Conservation (phyloP, 2,797 vertebrate species). For the Danio choprae region DNA sequence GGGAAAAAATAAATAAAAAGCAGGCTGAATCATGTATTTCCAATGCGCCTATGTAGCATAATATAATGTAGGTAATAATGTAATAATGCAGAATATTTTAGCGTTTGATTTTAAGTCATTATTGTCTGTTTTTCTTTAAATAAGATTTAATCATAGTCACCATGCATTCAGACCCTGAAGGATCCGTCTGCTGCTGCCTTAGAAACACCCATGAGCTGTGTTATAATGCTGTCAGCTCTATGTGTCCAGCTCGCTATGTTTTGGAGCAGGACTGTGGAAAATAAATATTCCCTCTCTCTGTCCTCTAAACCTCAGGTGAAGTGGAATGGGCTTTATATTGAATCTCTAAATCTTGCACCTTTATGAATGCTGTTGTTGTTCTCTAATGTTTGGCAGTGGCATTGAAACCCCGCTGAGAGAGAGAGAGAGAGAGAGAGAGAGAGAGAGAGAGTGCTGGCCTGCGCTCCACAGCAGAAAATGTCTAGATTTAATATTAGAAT, state of each 20-base stretch:
- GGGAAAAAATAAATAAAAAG: no score
- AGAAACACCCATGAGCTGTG: no score
- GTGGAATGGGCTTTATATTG: conserved; percentile 65
- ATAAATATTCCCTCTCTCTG: background rate
- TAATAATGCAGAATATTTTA: no score
- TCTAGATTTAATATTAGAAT: conserved; percentile 72
- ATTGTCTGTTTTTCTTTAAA: no score
- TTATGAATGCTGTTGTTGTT: conserved; percentile 71
- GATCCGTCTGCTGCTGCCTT: background rate
- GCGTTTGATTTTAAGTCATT: no score
- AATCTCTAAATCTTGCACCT: conserved; percentile 69
- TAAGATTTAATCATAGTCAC: no score
- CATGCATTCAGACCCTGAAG: background rate
- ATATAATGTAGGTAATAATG: no score
- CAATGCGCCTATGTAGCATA: no score
- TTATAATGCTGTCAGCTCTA: background rate
- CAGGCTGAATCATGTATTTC: no score
- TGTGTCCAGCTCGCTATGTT: background rate
- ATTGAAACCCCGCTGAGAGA: conserved; percentile 68
- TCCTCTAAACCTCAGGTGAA: conserved; percentile 37
- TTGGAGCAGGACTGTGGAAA: background rate
- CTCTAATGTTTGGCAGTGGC: conserved; percentile 69
- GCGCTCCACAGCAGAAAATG: conserved; percentile 67
- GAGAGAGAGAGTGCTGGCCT: conserved; percentile 65
- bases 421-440: conserved; percentile 65